phyloP scores from a whole-genome alignment of 2,113 vertebrate genomes.

The Phasianus colchicus region DNA sequence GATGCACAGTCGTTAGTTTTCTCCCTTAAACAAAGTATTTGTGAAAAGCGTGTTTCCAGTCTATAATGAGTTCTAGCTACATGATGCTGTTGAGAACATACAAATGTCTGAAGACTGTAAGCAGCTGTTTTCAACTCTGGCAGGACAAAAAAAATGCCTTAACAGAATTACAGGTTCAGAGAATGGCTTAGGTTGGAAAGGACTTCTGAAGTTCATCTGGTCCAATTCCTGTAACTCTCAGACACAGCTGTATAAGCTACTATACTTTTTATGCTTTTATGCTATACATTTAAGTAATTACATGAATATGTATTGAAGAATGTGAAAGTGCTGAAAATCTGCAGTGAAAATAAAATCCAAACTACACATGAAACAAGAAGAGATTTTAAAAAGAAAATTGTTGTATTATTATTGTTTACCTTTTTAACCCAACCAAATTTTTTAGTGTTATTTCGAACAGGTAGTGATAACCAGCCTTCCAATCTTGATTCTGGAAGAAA shows the following conservation, averaged over 20 bases:
- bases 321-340: neutral
- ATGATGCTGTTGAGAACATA: neutral
- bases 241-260: neutral
- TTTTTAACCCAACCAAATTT: conserved; percentile 98
- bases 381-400: neutral
- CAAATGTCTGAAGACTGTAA: neutral
- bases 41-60: neutral
- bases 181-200: neutral
- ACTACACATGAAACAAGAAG: neutral
- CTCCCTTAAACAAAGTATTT: neutral
- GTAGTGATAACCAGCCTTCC: conserved; percentile 97
- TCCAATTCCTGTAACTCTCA: neutral
- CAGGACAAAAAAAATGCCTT: neutral
- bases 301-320: neutral
- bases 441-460: conserved; percentile 97
- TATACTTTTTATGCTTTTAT: neutral
- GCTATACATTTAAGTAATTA: neutral
- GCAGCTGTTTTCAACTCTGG: neutral
- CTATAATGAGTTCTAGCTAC: neutral
- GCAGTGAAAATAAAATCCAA: neutral
- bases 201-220: neutral
- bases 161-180: neutral
- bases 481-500: conserved; percentile 86
- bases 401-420: conserved; percentile 72
- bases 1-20: neutral